Evolutionary conservation across 2,888 invertebrate genomes (phyloP).

Genomic region (Lithophane socia): DNA sequence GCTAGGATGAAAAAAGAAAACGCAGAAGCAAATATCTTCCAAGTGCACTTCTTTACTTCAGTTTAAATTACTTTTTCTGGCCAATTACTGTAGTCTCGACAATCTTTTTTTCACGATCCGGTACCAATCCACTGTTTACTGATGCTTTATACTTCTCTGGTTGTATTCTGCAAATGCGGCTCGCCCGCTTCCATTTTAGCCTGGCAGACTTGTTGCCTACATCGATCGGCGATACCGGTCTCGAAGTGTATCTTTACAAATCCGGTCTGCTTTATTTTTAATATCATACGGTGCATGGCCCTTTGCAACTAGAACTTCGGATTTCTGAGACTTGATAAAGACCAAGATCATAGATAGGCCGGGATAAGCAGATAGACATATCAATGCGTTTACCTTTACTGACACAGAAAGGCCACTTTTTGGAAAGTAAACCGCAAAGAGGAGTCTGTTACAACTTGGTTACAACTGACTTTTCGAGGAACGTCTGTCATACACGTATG

Average conservation of each 20-base stretch:
- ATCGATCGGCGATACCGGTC: slow-evolving; percentile 49
- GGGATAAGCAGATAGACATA: neutral
- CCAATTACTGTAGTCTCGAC: neutral
- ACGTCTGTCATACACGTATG: neutral
- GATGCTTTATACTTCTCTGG: slow-evolving; percentile 22
- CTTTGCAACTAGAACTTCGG: slow-evolving; percentile 9
- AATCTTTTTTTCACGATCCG: slow-evolving; percentile 19
- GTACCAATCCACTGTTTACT: neutral
- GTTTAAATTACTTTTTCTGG: neutral
- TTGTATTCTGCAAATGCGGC: slow-evolving; percentile 8
- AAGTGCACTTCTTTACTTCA: neutral
- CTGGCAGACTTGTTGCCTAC: slow-evolving; percentile 47
- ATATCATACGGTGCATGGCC: slow-evolving; percentile 12
- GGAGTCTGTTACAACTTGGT: too few species aligned
- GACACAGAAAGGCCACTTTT: neutral
- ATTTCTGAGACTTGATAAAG: slow-evolving; percentile 14
- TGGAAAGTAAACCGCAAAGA: neutral
- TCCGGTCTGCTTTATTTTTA: slow-evolving; percentile 51
- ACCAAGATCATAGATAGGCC: neutral
- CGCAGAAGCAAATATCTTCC: neutral
- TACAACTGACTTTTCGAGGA: neutral
- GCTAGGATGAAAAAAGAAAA: neutral
- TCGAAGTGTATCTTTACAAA: slow-evolving; percentile 40
- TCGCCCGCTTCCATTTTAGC: slow-evolving; percentile 34
- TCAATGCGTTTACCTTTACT: neutral